phyloP scores from a whole-genome alignment of 2,797 vertebrate species.

The Bradypodion ventrale region DNA sequence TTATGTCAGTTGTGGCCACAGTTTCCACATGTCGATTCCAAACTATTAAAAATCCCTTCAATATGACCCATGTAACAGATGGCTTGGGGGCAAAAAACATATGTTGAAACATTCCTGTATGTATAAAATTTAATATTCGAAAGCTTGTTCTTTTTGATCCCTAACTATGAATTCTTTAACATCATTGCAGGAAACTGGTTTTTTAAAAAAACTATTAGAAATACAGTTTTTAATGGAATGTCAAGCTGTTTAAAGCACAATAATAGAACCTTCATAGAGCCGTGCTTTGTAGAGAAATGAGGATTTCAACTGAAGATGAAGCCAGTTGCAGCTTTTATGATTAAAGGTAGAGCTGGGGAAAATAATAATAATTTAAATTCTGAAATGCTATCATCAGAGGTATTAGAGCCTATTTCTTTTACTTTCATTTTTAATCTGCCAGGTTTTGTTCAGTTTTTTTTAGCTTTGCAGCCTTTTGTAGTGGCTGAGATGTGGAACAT shows the following conservation, averaged over 20 bases:
- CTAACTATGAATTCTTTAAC: background rate
- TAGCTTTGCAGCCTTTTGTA: background rate
- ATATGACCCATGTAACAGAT: background rate
- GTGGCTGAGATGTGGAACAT: background rate
- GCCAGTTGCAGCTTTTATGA: background rate
- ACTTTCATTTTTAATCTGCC: background rate
- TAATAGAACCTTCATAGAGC: background rate
- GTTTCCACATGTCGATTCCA: background rate
- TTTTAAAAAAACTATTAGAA: background rate
- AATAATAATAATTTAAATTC: background rate
- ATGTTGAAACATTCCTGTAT: background rate
- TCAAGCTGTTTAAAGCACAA: background rate
- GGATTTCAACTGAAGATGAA: background rate
- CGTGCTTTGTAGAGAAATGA: background rate
- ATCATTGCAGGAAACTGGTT: background rate
- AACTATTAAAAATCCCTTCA: constrained; percentile 9
- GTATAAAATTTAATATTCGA: background rate
- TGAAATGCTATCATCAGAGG: background rate
- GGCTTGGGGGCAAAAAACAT: background rate
- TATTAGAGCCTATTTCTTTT: background rate
- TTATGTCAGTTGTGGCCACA: constrained; percentile 33
- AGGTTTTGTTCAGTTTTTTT: background rate
- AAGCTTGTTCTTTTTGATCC: background rate
- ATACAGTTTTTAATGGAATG: background rate
- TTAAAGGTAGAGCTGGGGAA: background rate